These are phyloP conservation scores for Panonychus citri DNA, from an alignment of 1,140 invertebrate species.

Conservation along the genomic window DNA sequence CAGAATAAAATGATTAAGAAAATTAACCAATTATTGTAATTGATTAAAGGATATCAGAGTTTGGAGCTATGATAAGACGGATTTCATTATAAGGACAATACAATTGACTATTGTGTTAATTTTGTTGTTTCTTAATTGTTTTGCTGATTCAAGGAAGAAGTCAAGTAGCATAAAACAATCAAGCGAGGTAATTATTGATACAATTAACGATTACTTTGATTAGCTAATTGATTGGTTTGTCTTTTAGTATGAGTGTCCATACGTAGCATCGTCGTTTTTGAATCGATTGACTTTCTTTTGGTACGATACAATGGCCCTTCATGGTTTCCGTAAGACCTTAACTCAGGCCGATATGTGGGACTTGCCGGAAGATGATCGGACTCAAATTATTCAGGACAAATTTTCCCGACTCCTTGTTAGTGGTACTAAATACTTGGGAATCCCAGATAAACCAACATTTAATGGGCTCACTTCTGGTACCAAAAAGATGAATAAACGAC, in stretches of 20 bases:
- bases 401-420: too few species aligned
- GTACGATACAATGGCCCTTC: slow-evolving; percentile 39
- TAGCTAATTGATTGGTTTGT: too few species aligned
- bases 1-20: neutral
- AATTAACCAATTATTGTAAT: neutral
- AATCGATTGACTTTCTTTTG: slow-evolving; percentile 68
- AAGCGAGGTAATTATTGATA: neutral
- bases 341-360: slow-evolving; percentile 3
- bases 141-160: neutral
- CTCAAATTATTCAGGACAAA: slow-evolving; percentile 21
- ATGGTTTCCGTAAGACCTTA: slow-evolving; percentile 6
- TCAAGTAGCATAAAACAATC: neutral
- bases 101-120: neutral
- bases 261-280: slow-evolving; percentile 44
- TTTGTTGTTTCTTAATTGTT: neutral
- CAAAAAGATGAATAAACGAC: neutral
- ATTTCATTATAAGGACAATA: neutral
- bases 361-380: slow-evolving; percentile 38
- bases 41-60: neutral
- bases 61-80: neutral
- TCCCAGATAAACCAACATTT: slow-evolving; percentile 36
- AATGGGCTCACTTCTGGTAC: neutral
- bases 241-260: too few species aligned
- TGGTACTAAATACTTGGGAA: slow-evolving; percentile 18
- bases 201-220: neutral